Base-by-base conservation (phyloP, 2,797 vertebrate species). In the Tolypeutes matacus region DNA sequence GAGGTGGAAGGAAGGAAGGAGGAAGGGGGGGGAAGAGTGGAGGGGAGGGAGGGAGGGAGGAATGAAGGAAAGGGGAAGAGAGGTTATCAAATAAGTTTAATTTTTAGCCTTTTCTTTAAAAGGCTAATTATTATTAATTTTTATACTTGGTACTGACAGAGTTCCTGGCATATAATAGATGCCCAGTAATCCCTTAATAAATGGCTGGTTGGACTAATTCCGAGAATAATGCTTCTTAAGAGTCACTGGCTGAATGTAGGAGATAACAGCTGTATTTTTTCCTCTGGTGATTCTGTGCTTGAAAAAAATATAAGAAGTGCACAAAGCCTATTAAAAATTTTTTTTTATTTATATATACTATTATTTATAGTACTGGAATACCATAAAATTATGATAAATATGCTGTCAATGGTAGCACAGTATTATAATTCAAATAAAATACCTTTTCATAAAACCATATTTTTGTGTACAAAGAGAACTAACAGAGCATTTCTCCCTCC, bases 391-490 rank as follows among this genome's bases (percentile, higher is more conserved):
- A 77, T 39, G 46, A 77, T 76, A n/a, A 81, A 56, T 67, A 62
- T 31, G 31, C 23, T 64, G 82, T 88, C 31, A 87, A 87, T 82
- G 23, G 73, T 65, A 72, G 15, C 8, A 87, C 0, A 56, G 21
- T 64, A 86, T 46, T 70, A 91, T 65, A 80, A 91, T 89, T 85
- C 89, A 93, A 93, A 87, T 88, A 84, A 90, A 87, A 60, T n/a
- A 56, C 27, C 9, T 72, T 93, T 89, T 73, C 39, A 76, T 1
- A 62, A 31, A 89, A 53, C 18, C 65, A 76, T 62, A 56, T 1
- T 42, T 62, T 75, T 65, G 17, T 58, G n/a, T 95, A 93, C 75
- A 76, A 73, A 72, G 21, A 78, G 12, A 85, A 49, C 56, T 76
- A 46, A 64, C 18, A 67, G 70, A 23, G 18, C 20, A 62, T 13